Conservation (phyloP, 2,888 invertebrate species). For the Smittia sp. region DNA sequence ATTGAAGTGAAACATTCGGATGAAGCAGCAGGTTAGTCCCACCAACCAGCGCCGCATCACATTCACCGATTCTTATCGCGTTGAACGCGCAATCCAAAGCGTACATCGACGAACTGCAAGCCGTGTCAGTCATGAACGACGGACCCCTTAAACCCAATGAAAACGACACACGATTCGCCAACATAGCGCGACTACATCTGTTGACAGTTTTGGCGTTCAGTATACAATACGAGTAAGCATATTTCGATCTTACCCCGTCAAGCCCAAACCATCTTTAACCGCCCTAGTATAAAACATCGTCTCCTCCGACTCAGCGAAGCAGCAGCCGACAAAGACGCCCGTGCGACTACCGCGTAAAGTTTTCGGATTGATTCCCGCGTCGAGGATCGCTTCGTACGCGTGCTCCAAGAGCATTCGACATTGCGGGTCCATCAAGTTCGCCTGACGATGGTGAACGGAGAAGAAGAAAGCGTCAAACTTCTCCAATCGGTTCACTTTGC, state of each 20-base stretch:
- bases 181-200: slow-evolving; percentile 86
- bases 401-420: slow-evolving; percentile 73
- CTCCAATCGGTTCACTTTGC: slow-evolving; percentile 66
- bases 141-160: slow-evolving; percentile 85
- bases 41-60: slow-evolving; percentile 79
- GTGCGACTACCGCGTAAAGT: slow-evolving; percentile 64
- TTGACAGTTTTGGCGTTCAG: not conserved
- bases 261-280: slow-evolving; percentile 55
- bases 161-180: slow-evolving; percentile 87
- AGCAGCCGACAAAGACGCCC: slow-evolving; percentile 72
- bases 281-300: slow-evolving; percentile 67
- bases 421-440: slow-evolving; percentile 75
- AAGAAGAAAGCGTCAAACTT: slow-evolving; percentile 77
- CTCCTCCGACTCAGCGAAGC: slow-evolving; percentile 70
- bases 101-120: slow-evolving; percentile 89
- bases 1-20: slow-evolving; percentile 79
- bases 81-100: slow-evolving; percentile 80
- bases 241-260: slow-evolving; percentile 48
- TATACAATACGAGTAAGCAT: no score
- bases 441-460: slow-evolving; percentile 71
- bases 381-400: slow-evolving; percentile 74
- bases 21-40: slow-evolving; percentile 77
- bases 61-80: slow-evolving; percentile 69
- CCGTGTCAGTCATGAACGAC: slow-evolving; percentile 85
- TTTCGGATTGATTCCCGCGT: slow-evolving; percentile 69